Percentiles rank a stretch among this genome's conserved stretches.
phyloP scores from a whole-genome alignment of 2,797 vertebrate species.

The Tinamus major region DNA sequence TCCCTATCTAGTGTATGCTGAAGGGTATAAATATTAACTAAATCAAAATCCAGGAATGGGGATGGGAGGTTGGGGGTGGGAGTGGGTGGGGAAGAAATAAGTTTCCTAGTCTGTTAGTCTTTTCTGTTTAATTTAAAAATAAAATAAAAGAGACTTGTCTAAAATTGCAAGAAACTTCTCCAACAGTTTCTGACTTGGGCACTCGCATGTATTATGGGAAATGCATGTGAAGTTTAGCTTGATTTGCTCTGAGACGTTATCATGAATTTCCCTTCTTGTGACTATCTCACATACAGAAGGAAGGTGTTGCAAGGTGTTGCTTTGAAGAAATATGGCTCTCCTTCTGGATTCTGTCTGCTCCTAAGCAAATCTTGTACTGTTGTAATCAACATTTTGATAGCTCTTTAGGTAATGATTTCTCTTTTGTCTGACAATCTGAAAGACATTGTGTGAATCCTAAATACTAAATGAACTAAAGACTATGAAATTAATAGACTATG shows the following conservation, averaged over 20 bases:
- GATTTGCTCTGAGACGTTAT: not conserved
- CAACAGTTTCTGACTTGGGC: not conserved
- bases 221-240: not conserved
- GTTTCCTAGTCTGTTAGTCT: not conserved
- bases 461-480: not conserved
- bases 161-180: not conserved
- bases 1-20: accelerated
- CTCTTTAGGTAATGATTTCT: not conserved
- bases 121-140: not conserved
- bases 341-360: not conserved
- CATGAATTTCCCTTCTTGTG: not conserved
- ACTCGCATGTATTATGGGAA: not conserved
- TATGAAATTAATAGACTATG: not conserved
- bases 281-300: not conserved
- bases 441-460: not conserved
- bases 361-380: not conserved
- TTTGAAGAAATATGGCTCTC: not conserved
- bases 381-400: not conserved
- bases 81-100: not conserved
- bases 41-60: not conserved
- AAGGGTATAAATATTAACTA: not conserved
- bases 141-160: not conserved
- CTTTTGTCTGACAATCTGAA: not conserved
- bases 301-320: not conserved
- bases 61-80: not conserved